phyloP scores from a whole-genome alignment of 2,797 vertebrate genomes.

The Spizella passerina region DNA sequence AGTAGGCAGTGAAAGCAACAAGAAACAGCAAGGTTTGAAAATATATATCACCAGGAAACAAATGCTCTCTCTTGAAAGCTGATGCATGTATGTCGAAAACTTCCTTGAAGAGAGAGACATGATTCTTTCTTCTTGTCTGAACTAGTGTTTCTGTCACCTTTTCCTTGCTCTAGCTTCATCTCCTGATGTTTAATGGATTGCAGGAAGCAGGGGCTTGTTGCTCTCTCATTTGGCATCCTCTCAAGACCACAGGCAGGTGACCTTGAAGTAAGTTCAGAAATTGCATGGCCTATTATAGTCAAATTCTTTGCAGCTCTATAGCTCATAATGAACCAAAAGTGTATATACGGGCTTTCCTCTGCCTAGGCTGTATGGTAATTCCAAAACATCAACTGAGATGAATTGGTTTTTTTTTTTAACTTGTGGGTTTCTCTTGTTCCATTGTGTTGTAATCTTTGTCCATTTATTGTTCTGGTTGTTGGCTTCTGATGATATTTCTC shows the following conservation, averaged over 20 bases:
- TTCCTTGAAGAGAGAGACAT: not conserved
- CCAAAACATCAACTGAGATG: not conserved
- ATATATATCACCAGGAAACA: not conserved
- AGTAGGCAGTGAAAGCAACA: not conserved
- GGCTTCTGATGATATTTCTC: not conserved
- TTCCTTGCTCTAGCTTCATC: not conserved
- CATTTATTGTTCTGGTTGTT: not conserved
- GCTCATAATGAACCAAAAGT: not conserved
- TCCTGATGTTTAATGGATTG: not conserved
- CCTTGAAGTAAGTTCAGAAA: not conserved
- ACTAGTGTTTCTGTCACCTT: not conserved
- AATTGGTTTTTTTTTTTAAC: too few species aligned
- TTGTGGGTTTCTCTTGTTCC: not conserved
- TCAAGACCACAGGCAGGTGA: not conserved
- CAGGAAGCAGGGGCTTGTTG: not conserved
- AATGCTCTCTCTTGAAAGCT: not conserved
- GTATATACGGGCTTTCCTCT: not conserved
- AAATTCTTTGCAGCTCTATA: not conserved
- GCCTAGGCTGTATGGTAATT: not conserved
- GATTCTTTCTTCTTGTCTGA: not conserved
- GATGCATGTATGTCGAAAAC: not conserved
- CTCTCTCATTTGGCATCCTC: not conserved
- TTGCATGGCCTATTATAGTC: accelerated
- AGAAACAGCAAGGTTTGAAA: not conserved
- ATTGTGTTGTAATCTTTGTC: not conserved